Conservation (phyloP, 2,113 vertebrate species). For the Amblyopsis rosae region DNA sequence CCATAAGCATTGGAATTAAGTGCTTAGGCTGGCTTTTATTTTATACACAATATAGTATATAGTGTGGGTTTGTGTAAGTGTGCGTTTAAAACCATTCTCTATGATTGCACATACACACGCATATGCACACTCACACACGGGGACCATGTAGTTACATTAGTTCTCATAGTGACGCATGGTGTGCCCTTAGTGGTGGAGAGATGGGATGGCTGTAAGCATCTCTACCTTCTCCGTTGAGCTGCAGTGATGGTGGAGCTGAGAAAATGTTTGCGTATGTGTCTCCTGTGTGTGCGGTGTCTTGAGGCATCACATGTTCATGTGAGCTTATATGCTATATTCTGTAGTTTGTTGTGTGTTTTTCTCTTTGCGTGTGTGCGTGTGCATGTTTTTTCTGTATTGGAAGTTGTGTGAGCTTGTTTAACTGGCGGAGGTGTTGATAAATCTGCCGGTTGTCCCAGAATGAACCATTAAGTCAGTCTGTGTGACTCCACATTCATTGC, state of each 20-base stretch:
- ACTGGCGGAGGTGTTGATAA: constrained; percentile 12
- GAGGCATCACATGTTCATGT: neutral
- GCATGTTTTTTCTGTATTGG: constrained; percentile 6
- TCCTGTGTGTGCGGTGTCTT: constrained; percentile 3
- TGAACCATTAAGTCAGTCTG: constrained; percentile 39
- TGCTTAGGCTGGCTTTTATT: no score
- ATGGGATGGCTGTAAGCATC: constrained; percentile 35
- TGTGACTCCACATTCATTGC: constrained; percentile 37
- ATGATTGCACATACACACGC: neutral
- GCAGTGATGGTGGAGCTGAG: constrained; percentile 8
- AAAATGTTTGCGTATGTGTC: neutral
- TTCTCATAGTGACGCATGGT: constrained; percentile 44
- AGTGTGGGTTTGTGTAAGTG: no score
- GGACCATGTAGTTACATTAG: neutral
- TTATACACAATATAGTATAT: no score
- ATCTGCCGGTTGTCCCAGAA: constrained; percentile 31
- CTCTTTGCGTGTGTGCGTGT: neutral
- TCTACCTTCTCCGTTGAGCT: constrained; percentile 15
- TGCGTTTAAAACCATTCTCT: no score
- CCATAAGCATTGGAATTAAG: no score
- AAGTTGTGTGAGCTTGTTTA: neutral
- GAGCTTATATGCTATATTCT: neutral
- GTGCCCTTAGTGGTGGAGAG: constrained; percentile 46
- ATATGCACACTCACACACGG: neutral
- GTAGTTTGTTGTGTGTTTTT: no score